Base-by-base conservation (phyloP, 2,113 vertebrate genomes). In the Hyperoodon ampullatus region DNA sequence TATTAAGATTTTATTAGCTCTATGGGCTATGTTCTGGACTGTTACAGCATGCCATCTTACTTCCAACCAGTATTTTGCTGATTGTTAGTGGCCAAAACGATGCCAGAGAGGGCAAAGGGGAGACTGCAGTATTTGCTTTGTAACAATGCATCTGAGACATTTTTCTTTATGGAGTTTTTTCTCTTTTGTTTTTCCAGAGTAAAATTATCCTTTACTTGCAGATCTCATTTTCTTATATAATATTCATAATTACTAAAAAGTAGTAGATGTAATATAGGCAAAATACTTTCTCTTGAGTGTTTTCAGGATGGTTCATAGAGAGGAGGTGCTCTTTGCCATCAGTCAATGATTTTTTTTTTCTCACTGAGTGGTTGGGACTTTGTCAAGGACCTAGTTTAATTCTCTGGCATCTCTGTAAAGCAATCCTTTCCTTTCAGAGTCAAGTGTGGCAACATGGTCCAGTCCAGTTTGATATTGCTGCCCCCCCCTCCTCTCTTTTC, bases 201-300 rank as follows among this genome's bases (percentile, higher is more conserved):
- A 80, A 12, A 30, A 24, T 83, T 87, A 96, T 82, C 8, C 28
- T 94, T 92, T 83, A n/a, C 30, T 61, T 30, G 66, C 21, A 71
- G 88, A 95, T 77, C 10, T 89, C 24, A 39, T 96, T 93, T 93
- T 82, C 35, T 19, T 92, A 14, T 71, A 12, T 47, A 33, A 68
- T 80, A 61, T 66, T 87, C 33, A 42, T 60, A 78, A 78, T 66
- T 66, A 66, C 61, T 90, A 58, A 90, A 93, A 88, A n/a, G 14
- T 30, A 33, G 13, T 63, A 30, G 35, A 55, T 2, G n/a, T 66
- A 66, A 12, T 80, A 75, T 13, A 80, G 53, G 13, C 18, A 78
- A 95, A 93, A 75, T 33, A 24, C 6, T 80, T 83, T 74, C n/a
- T 68, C 50, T 75, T 88, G 18, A 18, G 16, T 83, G 58, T 92